Evolutionary conservation across 2,888 invertebrate genomes (phyloP).

Genomic region (Lysandra bellargus): DNA sequence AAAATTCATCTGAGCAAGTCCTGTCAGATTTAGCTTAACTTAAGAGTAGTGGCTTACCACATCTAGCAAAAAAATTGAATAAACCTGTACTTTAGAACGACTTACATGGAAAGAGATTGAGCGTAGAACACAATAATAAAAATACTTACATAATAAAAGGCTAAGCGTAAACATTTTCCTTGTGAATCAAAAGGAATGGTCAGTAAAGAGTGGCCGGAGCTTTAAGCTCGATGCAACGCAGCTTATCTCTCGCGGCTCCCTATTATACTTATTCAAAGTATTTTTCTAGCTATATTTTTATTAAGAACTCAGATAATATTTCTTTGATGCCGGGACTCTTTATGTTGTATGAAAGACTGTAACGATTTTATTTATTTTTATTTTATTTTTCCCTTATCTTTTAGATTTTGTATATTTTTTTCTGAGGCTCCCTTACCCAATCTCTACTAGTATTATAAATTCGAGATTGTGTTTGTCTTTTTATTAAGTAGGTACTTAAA

Average conservation of each 20-base stretch:
- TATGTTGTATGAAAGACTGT: background rate
- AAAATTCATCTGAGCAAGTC: too few species aligned
- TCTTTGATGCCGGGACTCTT: slow-evolving; percentile 63
- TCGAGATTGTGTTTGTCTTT: background rate
- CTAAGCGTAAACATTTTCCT: slow-evolving; percentile 42
- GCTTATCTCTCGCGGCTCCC: slow-evolving; percentile 65
- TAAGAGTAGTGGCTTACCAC: too few species aligned
- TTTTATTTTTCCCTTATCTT: slow-evolving; percentile 40
- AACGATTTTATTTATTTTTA: slow-evolving; percentile 39
- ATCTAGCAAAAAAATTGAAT: too few species aligned
- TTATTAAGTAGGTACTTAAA: too few species aligned
- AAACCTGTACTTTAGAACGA: too few species aligned
- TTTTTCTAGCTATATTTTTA: slow-evolving; percentile 75
- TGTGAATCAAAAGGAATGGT: slow-evolving; percentile 61
- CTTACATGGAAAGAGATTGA: background rate
- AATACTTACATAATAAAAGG: background rate
- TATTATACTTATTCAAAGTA: slow-evolving; percentile 64
- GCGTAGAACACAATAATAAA: background rate
- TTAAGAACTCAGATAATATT: slow-evolving; percentile 56
- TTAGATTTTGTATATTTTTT: background rate
- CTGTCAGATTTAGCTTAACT: too few species aligned
- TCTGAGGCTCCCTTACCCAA: background rate
- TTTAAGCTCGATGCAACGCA: slow-evolving; percentile 50
- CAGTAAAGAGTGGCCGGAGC: slow-evolving; percentile 66
- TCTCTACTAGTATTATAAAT: background rate